Evolutionary conservation across 2,888 invertebrate genomes (phyloP).

Genomic region (Nemoura dubitans): DNA sequence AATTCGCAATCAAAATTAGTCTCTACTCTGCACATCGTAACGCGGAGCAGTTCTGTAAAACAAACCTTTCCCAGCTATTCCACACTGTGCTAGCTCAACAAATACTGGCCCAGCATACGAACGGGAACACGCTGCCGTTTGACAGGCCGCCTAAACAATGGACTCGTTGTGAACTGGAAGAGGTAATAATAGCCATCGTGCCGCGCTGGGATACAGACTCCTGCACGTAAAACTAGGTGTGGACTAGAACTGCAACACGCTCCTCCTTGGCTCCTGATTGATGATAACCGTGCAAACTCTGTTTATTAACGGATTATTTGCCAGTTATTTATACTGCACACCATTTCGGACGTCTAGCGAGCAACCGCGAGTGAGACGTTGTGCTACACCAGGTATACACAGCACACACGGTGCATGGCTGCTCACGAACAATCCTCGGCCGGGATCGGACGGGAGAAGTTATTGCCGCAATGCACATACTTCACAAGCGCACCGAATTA

Average conservation of each 20-base stretch:
- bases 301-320: slow-evolving; percentile 32
- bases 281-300: slow-evolving; percentile 26
- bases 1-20: no score
- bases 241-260: not conserved
- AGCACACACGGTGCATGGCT: not conserved
- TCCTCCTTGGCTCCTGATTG: slow-evolving; percentile 1
- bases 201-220: not conserved
- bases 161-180: not conserved
- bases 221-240: not conserved
- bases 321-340: slow-evolving; percentile 27
- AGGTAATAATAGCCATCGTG: not conserved
- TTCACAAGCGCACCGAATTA: not conserved
- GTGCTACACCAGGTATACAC: not conserved
- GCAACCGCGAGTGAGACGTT: not conserved
- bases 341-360: not conserved
- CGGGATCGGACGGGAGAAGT: not conserved
- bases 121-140: not conserved
- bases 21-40: no score
- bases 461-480: not conserved
- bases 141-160: not conserved
- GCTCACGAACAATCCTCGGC: not conserved
- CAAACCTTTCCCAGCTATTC: not conserved
- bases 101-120: not conserved
- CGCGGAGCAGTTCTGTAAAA: not conserved
- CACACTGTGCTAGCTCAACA: not conserved